These are phyloP conservation scores for Diarsia rubi DNA, from an alignment of 2,888 invertebrate species.

Conservation along the genomic window DNA sequence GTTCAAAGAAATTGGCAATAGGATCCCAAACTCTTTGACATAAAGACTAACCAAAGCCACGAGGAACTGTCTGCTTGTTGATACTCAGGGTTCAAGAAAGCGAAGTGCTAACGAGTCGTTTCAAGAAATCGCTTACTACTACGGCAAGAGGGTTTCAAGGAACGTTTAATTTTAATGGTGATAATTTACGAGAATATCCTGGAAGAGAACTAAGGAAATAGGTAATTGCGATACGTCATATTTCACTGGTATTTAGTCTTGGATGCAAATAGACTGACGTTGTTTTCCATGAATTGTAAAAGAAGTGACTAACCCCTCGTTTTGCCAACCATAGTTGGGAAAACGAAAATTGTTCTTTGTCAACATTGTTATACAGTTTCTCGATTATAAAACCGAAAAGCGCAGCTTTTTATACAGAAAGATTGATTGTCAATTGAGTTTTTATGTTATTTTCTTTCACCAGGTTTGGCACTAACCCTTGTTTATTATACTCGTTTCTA, in stretches of 20 bases:
- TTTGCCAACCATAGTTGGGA: background rate
- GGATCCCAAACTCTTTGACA: background rate
- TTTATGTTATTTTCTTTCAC: background rate
- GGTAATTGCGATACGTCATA: background rate
- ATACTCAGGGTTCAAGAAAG: constrained; percentile 35
- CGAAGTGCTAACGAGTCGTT: constrained; percentile 27
- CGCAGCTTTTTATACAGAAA: background rate
- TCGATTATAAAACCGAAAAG: background rate
- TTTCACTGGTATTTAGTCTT: background rate
- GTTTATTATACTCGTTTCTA: too few species aligned
- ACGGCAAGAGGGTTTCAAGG: constrained; percentile 31
- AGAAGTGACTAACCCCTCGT: background rate
- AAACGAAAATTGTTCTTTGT: background rate
- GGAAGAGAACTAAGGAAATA: constrained; percentile 35
- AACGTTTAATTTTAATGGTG: constrained; percentile 49
- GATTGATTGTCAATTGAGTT: background rate
- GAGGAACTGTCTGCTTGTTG: constrained; percentile 34
- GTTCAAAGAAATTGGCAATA: background rate
- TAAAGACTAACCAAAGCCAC: constrained; percentile 17
- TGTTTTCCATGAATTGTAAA: constrained; percentile 3
- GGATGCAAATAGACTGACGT: constrained; percentile 8
- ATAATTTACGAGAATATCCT: constrained; percentile 44
- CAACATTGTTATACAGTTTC: background rate
- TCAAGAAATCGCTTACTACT: constrained; percentile 39
- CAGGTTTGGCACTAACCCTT: too few species aligned